phyloP scores from a whole-genome alignment of 1,140 invertebrate species.

The Myzus persicae region DNA sequence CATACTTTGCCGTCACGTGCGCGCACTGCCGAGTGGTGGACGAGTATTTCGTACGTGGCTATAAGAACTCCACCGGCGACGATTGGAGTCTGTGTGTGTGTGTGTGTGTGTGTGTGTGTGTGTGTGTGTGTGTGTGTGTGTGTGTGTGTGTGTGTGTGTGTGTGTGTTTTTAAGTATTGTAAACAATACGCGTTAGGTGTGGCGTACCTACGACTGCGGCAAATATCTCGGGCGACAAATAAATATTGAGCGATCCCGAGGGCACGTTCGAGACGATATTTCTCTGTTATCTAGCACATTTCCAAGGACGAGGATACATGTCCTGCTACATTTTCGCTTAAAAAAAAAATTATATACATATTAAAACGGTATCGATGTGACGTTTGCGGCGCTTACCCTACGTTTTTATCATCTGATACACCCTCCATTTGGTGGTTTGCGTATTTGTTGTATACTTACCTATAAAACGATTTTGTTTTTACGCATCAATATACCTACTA shows the following conservation, averaged over 20 bases:
- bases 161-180: conserved; percentile 29
- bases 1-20: background rate
- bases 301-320: background rate
- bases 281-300: conserved; percentile 32
- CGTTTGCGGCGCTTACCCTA: background rate
- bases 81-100: too few species aligned
- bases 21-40: background rate
- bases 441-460: background rate
- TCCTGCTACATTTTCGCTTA: background rate
- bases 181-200: conserved; percentile 43
- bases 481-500: background rate
- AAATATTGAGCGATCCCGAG: conserved; percentile 47
- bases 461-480: background rate
- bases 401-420: background rate
- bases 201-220: background rate
- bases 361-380: background rate
- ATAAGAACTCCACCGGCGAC: background rate
- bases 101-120: background rate
- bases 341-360: background rate
- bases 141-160: background rate
- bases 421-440: background rate
- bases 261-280: conserved; percentile 49
- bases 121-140: too few species aligned
- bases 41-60: background rate
- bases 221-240: conserved; percentile 44